These are phyloP conservation scores for Drosophila leontia DNA, from an alignment of 1,140 invertebrate species.

Conservation along the genomic window DNA sequence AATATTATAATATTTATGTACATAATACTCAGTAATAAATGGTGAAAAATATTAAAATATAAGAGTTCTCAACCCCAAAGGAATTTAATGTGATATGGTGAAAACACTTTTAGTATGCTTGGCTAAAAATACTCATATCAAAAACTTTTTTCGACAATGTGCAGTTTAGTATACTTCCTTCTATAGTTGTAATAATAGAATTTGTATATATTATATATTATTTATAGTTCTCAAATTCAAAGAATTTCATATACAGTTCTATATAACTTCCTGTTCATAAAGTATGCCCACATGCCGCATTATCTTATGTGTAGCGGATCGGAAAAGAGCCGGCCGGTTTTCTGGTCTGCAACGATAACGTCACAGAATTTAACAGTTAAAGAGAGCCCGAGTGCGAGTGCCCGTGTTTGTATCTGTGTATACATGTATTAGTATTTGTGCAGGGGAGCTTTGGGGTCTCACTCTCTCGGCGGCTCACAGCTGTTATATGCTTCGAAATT, in stretches of 20 bases:
- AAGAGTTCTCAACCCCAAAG: no score
- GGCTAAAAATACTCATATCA: no score
- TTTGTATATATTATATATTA: no score
- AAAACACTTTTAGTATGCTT: no score
- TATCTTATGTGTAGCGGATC: constrained; percentile 19
- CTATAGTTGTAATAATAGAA: no score
- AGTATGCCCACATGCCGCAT: not conserved
- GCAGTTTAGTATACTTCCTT: no score
- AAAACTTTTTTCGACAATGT: no score
- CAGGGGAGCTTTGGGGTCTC: constrained; percentile 16
- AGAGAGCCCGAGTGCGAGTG: constrained; percentile 42
- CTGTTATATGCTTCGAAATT: constrained; percentile 62
- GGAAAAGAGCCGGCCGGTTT: constrained; percentile 71
- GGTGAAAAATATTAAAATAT: not conserved
- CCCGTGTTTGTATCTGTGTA: not conserved
- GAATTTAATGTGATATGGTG: no score
- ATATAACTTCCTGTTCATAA: not conserved
- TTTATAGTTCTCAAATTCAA: not conserved
- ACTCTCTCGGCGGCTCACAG: constrained; percentile 48
- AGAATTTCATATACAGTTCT: not conserved
- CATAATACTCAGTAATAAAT: no score
- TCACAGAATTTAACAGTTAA: constrained; percentile 77
- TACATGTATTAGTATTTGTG: constrained; percentile 2
- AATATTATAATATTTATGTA: not conserved
- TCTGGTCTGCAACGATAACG: constrained; percentile 51